Conservation (phyloP, 2,888 invertebrate species). For the Rhingia campestris region DNA sequence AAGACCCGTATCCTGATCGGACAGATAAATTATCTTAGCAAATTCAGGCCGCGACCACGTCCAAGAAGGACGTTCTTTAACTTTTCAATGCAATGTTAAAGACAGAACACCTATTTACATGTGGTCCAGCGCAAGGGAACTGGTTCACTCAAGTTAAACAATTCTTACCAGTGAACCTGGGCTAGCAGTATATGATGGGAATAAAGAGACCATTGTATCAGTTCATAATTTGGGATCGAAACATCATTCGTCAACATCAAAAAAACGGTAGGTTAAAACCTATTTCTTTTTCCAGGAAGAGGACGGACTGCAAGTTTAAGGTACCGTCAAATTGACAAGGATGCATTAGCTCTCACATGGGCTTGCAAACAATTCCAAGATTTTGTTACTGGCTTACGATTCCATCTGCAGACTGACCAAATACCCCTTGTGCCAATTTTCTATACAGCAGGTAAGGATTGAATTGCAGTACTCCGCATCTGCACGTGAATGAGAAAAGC, state of each 20-base stretch:
- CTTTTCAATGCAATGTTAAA: too few species aligned
- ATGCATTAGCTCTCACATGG: conserved; percentile 38
- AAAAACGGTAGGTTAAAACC: conserved; percentile 58
- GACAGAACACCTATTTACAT: too few species aligned
- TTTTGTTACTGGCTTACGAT: conserved; percentile 79
- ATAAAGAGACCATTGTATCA: not conserved
- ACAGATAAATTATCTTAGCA: too few species aligned
- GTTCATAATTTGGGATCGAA: conserved; percentile 25
- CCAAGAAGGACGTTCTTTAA: too few species aligned
- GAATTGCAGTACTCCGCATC: too few species aligned
- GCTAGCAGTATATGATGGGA: conserved; percentile 13
- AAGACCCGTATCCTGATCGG: too few species aligned
- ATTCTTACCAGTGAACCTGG: conserved; percentile 2
- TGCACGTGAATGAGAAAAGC: too few species aligned
- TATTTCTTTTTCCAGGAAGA: conserved; percentile 79
- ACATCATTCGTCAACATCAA: conserved; percentile 9
- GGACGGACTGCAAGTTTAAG: conserved; percentile 78
- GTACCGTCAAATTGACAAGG: conserved; percentile 76
- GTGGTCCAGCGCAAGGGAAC: too few species aligned
- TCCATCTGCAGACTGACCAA: conserved; percentile 75
- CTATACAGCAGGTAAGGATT: too few species aligned
- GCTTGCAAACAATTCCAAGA: conserved; percentile 77
- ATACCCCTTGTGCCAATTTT: conserved; percentile 40
- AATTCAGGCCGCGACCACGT: too few species aligned
- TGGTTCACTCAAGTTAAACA: not conserved